A percentile compares a stretch with the other conserved stretches of the same genome.
phyloP scores from a whole-genome alignment of 23 tunicate genomes.

The Trididemnum clinides region DNA sequence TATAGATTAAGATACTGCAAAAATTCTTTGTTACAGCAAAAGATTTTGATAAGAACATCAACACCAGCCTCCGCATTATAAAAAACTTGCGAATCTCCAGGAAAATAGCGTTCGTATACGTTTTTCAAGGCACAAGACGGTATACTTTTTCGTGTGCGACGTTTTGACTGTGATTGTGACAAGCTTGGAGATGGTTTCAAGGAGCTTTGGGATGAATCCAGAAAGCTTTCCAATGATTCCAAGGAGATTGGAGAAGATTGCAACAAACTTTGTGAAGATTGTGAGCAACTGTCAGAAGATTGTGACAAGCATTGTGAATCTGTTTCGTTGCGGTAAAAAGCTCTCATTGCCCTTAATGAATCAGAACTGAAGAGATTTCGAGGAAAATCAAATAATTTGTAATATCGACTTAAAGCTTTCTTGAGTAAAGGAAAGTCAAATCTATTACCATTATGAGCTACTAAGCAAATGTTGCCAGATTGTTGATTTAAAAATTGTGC shows the following conservation, averaged over 20 bases:
- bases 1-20: background rate
- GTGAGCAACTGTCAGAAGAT: no score
- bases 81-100: background rate
- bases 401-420: constrained; percentile 1
- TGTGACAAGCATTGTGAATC: no score
- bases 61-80: constrained; percentile 65
- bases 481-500: no score
- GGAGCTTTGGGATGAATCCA: no score
- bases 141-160: no score
- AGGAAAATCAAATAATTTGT: background rate
- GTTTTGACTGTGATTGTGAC: no score
- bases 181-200: no score
- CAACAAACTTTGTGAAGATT: no score
- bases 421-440: no score
- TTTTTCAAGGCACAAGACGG: background rate
- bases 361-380: constrained; percentile 40
- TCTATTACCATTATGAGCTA: constrained; percentile 62
- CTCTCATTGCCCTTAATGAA: constrained; percentile 13
- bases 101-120: constrained; percentile 33
- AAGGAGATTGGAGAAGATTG: no score
- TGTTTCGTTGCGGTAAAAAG: background rate
- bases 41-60: constrained; percentile 30
- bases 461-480: no score
- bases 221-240: no score
- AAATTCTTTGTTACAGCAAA: background rate